phyloP scores from a whole-genome alignment of 2,113 vertebrate genomes.

The Bettongia penicillata region DNA sequence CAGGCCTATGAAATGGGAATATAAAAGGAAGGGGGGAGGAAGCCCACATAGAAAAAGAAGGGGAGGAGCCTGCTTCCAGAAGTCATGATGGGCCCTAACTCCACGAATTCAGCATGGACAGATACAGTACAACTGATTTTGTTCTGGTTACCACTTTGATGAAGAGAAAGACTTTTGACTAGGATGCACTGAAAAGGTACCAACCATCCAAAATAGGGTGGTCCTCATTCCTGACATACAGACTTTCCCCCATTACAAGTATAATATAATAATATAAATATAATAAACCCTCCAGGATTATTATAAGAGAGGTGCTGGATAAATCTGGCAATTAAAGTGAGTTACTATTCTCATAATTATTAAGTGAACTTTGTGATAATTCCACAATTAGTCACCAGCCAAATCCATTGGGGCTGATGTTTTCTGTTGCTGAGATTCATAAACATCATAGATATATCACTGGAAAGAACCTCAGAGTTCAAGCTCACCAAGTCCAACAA shows the following conservation, averaged over 20 bases:
- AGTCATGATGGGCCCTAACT: neutral
- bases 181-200: neutral
- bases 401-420: neutral
- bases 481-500: neutral
- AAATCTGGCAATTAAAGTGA: neutral
- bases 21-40: neutral
- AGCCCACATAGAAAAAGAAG: neutral
- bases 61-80: neutral
- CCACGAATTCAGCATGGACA: neutral
- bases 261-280: neutral
- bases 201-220: neutral
- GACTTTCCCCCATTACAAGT: neutral
- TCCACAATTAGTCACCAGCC: neutral
- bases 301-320: neutral
- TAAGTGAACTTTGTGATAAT: neutral
- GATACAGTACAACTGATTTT: neutral
- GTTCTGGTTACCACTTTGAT: neutral
- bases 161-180: neutral
- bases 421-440: neutral
- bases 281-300: neutral
- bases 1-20: neutral
- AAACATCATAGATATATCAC: neutral
- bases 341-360: neutral
- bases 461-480: neutral
- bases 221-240: neutral